Evolutionary conservation across 2,888 invertebrate genomes (phyloP), one percentile per base, ranked within the genome.

Genomic region (Hirudinaria manillensis): DNA sequence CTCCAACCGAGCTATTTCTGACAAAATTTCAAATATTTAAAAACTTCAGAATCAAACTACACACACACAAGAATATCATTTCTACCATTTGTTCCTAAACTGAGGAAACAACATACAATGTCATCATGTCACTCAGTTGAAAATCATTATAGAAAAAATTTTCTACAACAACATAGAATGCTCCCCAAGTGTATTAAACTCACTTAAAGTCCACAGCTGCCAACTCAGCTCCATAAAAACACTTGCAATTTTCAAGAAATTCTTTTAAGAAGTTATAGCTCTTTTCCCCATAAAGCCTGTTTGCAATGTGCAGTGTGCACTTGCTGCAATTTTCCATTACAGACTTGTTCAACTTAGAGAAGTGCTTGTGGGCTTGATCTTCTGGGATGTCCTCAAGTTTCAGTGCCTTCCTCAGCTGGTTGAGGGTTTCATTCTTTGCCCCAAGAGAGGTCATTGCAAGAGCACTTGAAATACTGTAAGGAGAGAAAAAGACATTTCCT

Each of bases 401-500:
- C 55, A 81, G 66, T 24, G 78, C 79, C 32, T 78, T 76, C 29
- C 76, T 76, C 81, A 85, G 82, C 77, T 85, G 82, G 56, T 77
- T 71, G 27, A 80, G 80, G 10, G 87, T 86, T 29, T 82, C 79
- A 3, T 81, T 82, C 67, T 79, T 80, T 21, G 86, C 84, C 19
- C 87, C 87, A 10, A 82, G 79, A 51, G 82, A 82, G 27, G 84
- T 81, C 84, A 86, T 85, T 51, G 84, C 81, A 76, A 87, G 79
- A 21, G 84, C 85, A 24, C 83, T 81, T 51, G 82, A 82, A 45
- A 87, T 82, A 76, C 85, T 85, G 76, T 84, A 80, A 0, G 87
- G 86, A 0, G 86, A 86, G 75, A 85, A 79, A 76, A 86, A 84
- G 32, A 79, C 32, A 68, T 79, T 79, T 24, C 74, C 66, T 3